Percentiles rank a stretch among this genome's conserved stretches.
These are phyloP conservation scores for Synaphobranchus kaupii DNA, from an alignment of 2,797 vertebrate species.

Conservation along the genomic window DNA sequence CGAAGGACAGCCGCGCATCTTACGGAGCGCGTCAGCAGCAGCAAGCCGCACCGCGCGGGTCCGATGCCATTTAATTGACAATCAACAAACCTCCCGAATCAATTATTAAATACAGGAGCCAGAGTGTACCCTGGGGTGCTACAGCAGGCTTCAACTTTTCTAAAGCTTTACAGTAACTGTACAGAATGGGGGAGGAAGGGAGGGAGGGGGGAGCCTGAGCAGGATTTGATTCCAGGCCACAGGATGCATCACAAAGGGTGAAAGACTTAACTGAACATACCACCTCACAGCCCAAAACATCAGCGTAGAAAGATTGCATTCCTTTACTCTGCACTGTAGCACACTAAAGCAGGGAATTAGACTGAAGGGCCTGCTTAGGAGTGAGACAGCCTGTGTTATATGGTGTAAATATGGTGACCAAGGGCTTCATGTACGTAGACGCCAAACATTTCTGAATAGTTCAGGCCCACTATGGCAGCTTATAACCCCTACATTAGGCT, in stretches of 20 bases:
- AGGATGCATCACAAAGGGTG: not conserved
- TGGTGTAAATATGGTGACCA: not conserved
- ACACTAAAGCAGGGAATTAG: not conserved
- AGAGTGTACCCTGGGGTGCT: not conserved
- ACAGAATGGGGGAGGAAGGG: not conserved
- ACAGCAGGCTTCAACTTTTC: not conserved
- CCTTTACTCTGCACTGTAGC: too few relatives aligned
- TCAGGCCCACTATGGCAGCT: not conserved
- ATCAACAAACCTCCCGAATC: constrained; percentile 18
- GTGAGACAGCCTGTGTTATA: not conserved
- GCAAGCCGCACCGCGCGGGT: not conserved
- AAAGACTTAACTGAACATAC: not conserved
- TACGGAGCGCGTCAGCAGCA: not conserved
- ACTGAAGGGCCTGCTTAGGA: not conserved
- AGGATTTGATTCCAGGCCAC: too few relatives aligned
- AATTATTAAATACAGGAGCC: constrained; percentile 5
- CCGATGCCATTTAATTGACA: constrained; percentile 17
- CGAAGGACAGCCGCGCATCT: not conserved
- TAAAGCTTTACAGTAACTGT: not conserved
- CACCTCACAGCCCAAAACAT: too few relatives aligned
- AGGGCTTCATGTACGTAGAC: not conserved
- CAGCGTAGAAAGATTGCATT: not conserved
- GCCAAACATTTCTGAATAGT: not conserved
- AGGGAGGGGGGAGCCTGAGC: not conserved
- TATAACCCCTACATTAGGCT: not conserved